Base-by-base conservation (phyloP, 2,888 invertebrate species). In the Drosophila neotestacea region DNA sequence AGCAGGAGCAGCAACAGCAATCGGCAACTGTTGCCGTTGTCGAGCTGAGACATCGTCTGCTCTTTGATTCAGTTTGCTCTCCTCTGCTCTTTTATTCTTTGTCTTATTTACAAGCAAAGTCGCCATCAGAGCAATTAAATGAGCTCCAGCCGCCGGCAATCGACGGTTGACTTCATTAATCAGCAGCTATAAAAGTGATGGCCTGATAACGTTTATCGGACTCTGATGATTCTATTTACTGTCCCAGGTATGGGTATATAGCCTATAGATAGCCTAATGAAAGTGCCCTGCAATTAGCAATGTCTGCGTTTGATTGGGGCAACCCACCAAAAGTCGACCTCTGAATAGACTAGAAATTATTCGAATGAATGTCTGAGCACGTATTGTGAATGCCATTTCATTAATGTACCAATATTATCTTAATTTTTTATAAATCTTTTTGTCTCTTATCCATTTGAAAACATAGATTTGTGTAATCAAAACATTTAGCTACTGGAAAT, bases 161-260 rank as follows among this genome's bases (percentile, higher is more conserved):
- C 66, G 63, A 58, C 44, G 34, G 55, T 69, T 70, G 66, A 79
- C 88, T 85, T 82, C 87, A 82, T 82, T 82, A 84, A 84, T 89
- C 83, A 87, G 84, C 68, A 56, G 83, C 90, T 73, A 82, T 84
- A 84, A 89, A 84, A 62, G 81, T 79, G 90, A 84, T 84, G 83
- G 83, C 44, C 84, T 88, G 84, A 84, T 84, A 89, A 76, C 88
- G 79, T 88, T 56, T 82, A 89, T 89, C 85, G 74, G 6, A 27
- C 39, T 13, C 56, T 83, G 89, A 82, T 82, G 87, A 86, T 84
- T 82, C 84, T 83, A 88, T 82, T 82, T 79, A 76, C 84, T 68
- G 82, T 22, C 50, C 66, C 80, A 56, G 77, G 54, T 81, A 78
- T 54, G 67, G 48, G 55, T 50, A 74, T 36, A 70, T 56, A 13